Evolutionary conservation across 92 coral and sea anemone genomes (phyloP), one percentile per base, ranked within the genome.

Genomic region (Palythoa caribaeorum): DNA sequence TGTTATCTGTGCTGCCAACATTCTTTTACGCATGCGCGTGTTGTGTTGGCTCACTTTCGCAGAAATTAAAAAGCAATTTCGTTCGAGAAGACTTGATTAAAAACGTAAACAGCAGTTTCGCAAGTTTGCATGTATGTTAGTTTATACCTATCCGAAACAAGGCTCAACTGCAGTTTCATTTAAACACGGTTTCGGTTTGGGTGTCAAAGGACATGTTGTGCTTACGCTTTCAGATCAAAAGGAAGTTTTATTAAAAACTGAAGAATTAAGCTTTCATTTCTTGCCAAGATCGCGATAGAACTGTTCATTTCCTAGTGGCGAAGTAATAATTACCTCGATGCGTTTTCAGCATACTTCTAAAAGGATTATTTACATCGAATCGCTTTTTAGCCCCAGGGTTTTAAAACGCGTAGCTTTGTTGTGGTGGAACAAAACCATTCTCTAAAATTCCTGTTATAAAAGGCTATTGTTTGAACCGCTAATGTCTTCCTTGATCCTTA

Each of bases 21-120:
- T 63, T 65, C 11, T 47, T 21, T 15, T 50, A 52, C 86, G 74
- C 86, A 81, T 81, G 86, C 76, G 86, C 28, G 20, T 16, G 55
- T 78, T 54, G 19, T 63, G 54, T 39, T 6, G 73, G 57, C 38
- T 81, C 50, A 28, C 60, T 81, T 81, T 65, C 62, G 76, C 3
- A 47, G 5, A 63, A 92, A 90, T 92, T 87, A 87, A 87, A 92
- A 87, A 84, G 80, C 90, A 69, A 78, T 90, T 81, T 76, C 69
- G 87, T 72, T 59, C 51, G 73, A 74, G 84, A 71, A 90, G 73
- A 57, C 70, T 80, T 76, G 89, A 90, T 85, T 90, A 88, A 70
- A 79, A 69, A 59, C 59, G 93, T 80, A 93, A 93, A 93, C 85
- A 93, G 89, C 85, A 71, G 92, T 84, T 83, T 76, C 71, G 83